A percentile compares a stretch with the other conserved stretches of the same genome.
Conservation (phyloP, 2,888 invertebrate species). For the Hoplodrina ambigua region DNA sequence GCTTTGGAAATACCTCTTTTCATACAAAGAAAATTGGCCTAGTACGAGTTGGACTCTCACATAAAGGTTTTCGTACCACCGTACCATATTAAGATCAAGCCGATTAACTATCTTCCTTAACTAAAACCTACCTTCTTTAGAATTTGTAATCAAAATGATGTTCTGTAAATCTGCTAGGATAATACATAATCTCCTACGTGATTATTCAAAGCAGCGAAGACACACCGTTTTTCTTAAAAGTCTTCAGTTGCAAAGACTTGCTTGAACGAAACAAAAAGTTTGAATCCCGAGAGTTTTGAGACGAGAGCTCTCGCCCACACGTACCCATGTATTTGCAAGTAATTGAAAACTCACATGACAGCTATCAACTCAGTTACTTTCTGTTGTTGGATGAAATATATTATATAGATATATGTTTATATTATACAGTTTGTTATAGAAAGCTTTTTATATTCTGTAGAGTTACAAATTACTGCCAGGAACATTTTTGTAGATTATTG, state of each 20-base stretch:
- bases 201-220: constrained; percentile 29
- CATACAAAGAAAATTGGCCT: background rate
- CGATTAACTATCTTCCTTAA: background rate
- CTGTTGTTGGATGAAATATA: background rate
- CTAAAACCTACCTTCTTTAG: no score
- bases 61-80: no score
- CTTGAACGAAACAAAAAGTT: constrained; percentile 41
- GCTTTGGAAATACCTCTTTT: background rate
- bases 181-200: constrained; percentile 26
- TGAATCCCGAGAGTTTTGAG: constrained; percentile 46
- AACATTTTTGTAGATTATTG: no score
- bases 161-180: background rate
- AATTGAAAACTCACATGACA: constrained; percentile 41
- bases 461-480: no score
- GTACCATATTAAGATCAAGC: no score
- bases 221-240: constrained; percentile 34
- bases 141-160: background rate
- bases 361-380: constrained; percentile 23
- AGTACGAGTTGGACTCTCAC: no score
- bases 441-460: no score
- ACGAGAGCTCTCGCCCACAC: constrained; percentile 37
- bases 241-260: constrained; percentile 37
- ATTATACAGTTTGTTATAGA: no score
- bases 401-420: background rate
- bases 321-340: constrained; percentile 45